Conservation (phyloP, 2,888 invertebrate genomes). For the Tipula unca region DNA sequence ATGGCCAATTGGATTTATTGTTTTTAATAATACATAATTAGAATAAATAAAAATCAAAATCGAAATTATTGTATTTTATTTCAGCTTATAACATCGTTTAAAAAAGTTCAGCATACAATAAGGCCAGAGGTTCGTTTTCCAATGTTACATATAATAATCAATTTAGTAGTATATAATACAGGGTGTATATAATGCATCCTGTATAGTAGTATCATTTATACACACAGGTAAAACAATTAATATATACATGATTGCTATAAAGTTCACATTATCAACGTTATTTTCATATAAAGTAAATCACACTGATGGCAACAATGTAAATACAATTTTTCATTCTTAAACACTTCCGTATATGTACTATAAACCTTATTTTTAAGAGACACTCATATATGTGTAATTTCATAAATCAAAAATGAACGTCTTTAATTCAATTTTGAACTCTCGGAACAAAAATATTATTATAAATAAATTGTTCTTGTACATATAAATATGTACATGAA, state of each 20-base stretch:
- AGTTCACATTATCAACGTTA: neutral
- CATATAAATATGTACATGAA: neutral
- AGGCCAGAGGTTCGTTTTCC: neutral
- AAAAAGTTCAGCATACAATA: neutral
- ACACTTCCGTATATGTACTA: neutral
- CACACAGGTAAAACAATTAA: neutral
- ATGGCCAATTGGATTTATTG: neutral
- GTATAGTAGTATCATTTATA: neutral
- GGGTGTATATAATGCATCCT: no score
- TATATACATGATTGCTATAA: neutral
- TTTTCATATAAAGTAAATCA: neutral
- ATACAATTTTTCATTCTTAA: no score
- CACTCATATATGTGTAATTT: neutral
- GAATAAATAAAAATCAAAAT: neutral
- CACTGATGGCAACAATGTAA: neutral
- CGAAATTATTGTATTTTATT: neutral
- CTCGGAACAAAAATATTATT: neutral
- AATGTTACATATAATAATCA: constrained; percentile 14
- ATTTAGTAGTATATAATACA: neutral
- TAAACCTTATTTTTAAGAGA: neutral
- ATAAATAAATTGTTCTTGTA: neutral
- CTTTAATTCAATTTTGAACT: neutral
- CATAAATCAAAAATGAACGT: neutral
- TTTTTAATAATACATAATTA: neutral
- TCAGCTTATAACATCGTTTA: neutral